Evolutionary conservation across 1,140 invertebrate species (phyloP).

Genomic region (Drosophila azteca): DNA sequence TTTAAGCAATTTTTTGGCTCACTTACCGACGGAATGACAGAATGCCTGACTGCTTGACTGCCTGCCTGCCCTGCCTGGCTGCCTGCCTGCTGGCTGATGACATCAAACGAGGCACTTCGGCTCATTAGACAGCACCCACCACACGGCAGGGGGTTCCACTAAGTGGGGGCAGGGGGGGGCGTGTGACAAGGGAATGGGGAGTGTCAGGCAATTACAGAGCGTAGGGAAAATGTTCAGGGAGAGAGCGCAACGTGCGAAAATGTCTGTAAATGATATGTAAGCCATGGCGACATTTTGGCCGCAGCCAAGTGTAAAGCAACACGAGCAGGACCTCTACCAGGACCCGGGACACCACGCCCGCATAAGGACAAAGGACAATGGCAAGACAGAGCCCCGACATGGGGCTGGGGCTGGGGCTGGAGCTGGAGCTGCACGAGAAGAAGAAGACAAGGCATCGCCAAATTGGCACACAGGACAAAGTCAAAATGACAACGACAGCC

Average conservation of each 20-base stretch:
- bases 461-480: slow-evolving; percentile 51
- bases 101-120: slow-evolving; percentile 78
- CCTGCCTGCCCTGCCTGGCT: slow-evolving; percentile 62
- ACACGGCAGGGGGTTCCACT: not conserved
- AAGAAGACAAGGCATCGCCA: slow-evolving; percentile 42
- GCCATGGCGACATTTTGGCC: slow-evolving; percentile 62
- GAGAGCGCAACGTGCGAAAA: slow-evolving; percentile 66
- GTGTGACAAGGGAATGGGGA: slow-evolving; percentile 4
- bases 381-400: not conserved
- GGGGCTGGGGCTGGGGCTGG: not conserved
- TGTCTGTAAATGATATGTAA: slow-evolving; percentile 61
- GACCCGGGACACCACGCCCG: not conserved
- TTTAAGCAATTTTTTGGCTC: slow-evolving; percentile 81
- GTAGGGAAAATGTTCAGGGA: slow-evolving; percentile 45
- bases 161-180: not conserved
- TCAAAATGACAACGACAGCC: slow-evolving; percentile 53
- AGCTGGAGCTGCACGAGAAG: not conserved
- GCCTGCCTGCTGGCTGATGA: slow-evolving; percentile 66
- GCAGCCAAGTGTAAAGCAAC: slow-evolving; percentile 71
- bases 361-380: slow-evolving; percentile 9
- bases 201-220: slow-evolving; percentile 67
- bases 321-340: slow-evolving; percentile 27
- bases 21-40: slow-evolving; percentile 54
- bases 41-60: slow-evolving; percentile 39
- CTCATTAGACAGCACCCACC: slow-evolving; percentile 69